Evolutionary conservation across 2,888 invertebrate genomes (phyloP).

Genomic region (Xestia sexstrigata): DNA sequence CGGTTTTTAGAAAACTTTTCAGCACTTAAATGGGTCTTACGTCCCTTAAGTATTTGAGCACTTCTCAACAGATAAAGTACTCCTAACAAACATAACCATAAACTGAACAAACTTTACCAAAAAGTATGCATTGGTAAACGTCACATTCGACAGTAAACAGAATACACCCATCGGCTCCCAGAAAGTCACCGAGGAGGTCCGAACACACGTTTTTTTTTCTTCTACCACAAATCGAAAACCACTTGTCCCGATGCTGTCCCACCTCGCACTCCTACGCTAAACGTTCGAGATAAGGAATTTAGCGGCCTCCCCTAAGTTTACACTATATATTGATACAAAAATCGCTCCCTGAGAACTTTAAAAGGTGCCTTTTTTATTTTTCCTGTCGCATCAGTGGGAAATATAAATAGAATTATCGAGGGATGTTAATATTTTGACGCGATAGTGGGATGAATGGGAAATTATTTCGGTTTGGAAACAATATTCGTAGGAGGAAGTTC

Average conservation of each 20-base stretch:
- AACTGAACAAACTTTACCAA: constrained; percentile 42
- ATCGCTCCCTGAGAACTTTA: constrained; percentile 81
- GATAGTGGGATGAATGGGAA: constrained; percentile 62
- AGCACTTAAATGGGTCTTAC: constrained; percentile 18
- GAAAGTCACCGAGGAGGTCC: constrained; percentile 71
- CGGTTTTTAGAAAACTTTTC: constrained; percentile 13
- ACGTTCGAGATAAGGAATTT: constrained; percentile 88
- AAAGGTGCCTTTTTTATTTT: constrained; percentile 76
- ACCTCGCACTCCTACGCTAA: constrained; percentile 78
- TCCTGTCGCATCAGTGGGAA: constrained; percentile 82
- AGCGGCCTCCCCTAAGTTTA: constrained; percentile 85
- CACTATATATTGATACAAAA: constrained; percentile 80
- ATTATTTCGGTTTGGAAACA: constrained; percentile 49
- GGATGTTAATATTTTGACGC: constrained; percentile 68
- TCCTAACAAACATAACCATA: constrained; percentile 32
- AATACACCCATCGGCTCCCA: constrained; percentile 59
- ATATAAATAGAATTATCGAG: constrained; percentile 84
- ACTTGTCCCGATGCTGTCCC: constrained; percentile 70
- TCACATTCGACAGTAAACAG: constrained; percentile 52
- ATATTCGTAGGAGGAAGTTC: constrained; percentile 20
- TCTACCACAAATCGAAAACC: constrained; percentile 69
- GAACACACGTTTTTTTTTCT: constrained; percentile 60
- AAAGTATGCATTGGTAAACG: constrained; percentile 50
- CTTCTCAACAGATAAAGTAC: constrained; percentile 28
- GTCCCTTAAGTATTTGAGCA: constrained; percentile 32